Conservation (phyloP, 2,797 vertebrate species). For the Columba guinea region DNA sequence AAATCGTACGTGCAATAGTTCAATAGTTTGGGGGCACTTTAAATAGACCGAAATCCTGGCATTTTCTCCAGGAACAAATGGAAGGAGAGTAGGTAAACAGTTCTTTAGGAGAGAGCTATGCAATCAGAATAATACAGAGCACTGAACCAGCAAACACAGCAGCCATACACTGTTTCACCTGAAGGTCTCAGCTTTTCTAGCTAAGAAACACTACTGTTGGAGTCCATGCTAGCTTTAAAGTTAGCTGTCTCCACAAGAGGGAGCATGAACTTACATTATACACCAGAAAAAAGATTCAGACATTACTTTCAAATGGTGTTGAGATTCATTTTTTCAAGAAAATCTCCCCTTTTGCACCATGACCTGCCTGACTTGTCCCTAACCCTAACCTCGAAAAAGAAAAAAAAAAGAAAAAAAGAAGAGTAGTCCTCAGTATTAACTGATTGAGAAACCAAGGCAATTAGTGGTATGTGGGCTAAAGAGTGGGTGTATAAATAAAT, state of each 20-base stretch:
- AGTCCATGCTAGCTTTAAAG: background rate
- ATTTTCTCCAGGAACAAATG: background rate
- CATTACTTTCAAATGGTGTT: background rate
- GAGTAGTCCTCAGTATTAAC: background rate
- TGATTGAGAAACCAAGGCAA: conserved; percentile 39
- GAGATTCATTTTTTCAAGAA: background rate
- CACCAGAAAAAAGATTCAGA: background rate
- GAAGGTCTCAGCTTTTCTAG: background rate
- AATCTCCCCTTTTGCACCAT: background rate
- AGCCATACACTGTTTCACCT: background rate
- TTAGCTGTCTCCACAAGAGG: background rate
- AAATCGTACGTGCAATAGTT: background rate
- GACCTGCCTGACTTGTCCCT: background rate
- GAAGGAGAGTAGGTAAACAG: background rate
- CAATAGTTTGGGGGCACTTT: background rate
- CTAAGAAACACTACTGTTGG: background rate
- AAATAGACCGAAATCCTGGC: background rate
- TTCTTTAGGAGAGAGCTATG: background rate
- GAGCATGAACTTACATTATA: background rate
- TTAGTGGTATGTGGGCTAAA: conserved; percentile 43
- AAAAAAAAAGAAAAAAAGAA: background rate
- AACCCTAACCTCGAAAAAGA: background rate
- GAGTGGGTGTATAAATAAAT: conserved; percentile 15
- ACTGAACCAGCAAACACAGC: background rate
- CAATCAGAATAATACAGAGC: background rate